Conservation (phyloP, 30 jellyfish, hydroid and myxozoan species). For the Sanderia malayensis region DNA sequence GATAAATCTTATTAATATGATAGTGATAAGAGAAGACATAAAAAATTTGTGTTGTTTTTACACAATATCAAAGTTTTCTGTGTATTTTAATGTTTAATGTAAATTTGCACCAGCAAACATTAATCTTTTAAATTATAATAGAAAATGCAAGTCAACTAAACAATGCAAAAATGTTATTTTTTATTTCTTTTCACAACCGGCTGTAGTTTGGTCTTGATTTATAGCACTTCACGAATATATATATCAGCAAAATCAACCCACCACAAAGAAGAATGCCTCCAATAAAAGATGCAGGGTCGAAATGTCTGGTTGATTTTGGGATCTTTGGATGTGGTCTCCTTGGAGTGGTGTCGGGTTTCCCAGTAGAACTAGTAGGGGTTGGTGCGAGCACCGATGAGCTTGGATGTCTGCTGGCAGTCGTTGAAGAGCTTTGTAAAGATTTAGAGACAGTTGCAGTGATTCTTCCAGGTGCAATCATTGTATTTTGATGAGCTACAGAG, state of each 20-base stretch:
- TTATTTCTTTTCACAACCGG: slow-evolving; percentile 32
- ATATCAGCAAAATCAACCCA: slow-evolving; percentile 53
- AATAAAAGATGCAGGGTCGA: slow-evolving; percentile 83
- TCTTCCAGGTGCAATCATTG: neutral
- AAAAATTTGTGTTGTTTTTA: too few relatives aligned
- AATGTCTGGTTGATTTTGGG: slow-evolving; percentile 39
- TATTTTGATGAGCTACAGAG: neutral
- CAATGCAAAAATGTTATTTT: too few relatives aligned
- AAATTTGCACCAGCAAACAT: too few relatives aligned
- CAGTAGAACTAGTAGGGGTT: neutral
- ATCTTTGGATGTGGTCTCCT: slow-evolving; percentile 22
- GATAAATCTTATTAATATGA: too few relatives aligned
- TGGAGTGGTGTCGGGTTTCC: slow-evolving; percentile 8
- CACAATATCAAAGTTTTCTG: too few relatives aligned
- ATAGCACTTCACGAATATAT: slow-evolving; percentile 66
- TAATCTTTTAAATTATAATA: too few relatives aligned
- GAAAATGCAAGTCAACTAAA: too few relatives aligned
- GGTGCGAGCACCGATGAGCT: neutral
- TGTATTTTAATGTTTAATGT: too few relatives aligned
- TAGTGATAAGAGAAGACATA: too few relatives aligned
- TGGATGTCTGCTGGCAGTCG: neutral
- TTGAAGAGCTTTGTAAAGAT: neutral
- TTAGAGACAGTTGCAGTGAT: neutral
- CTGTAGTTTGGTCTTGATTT: slow-evolving; percentile 61
- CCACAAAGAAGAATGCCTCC: slow-evolving; percentile 85